A percentile compares a stretch with the other conserved stretches of the same genome.
Conservation (phyloP, 2,113 vertebrate genomes). For the Rhadina sibilatrix region DNA sequence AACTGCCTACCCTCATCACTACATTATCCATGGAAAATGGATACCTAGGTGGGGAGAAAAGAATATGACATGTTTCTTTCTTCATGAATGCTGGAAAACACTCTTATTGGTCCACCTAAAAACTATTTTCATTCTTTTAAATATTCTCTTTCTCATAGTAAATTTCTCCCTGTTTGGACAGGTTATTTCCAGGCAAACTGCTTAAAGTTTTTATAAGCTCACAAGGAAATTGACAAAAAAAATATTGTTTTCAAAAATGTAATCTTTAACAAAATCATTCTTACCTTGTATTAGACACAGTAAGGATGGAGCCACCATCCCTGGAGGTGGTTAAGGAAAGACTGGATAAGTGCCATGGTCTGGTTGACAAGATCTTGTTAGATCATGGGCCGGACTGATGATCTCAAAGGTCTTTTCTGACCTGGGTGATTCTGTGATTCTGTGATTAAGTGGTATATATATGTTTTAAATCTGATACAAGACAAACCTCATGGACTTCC, state of each 20-base stretch:
- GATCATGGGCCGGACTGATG: background rate
- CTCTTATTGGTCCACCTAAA: background rate
- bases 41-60: background rate
- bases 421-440: too few species aligned
- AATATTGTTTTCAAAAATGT: background rate
- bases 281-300: fast-evolving
- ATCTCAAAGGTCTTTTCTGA: background rate
- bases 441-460: background rate
- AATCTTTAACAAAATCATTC: background rate
- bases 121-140: background rate
- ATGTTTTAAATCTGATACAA: background rate
- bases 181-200: background rate
- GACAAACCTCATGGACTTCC: background rate
- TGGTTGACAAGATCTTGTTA: background rate
- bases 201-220: background rate
- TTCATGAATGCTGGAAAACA: background rate
- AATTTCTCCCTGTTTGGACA: background rate
- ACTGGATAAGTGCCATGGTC: background rate
- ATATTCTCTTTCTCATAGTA: background rate
- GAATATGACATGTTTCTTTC: background rate
- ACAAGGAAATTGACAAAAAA: background rate
- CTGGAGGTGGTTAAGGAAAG: background rate
- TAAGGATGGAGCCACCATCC: fast-evolving
- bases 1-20: background rate
- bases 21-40: background rate